phyloP scores from a whole-genome alignment of 2,888 invertebrate genomes.

The Tetramorium bicarinatum region DNA sequence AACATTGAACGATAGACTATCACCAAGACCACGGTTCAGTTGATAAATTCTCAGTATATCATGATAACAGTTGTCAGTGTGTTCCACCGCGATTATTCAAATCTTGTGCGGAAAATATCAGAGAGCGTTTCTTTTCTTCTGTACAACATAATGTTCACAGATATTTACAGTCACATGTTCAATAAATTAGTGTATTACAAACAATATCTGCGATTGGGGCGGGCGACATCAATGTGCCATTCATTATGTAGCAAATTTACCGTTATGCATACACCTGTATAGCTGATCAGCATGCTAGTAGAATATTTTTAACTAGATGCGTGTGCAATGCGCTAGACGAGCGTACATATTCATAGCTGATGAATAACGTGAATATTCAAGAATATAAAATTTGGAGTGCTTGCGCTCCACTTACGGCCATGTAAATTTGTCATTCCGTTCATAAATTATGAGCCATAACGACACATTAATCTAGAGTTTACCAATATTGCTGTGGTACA shows the following conservation, averaged over 20 bases:
- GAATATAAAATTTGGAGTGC: slow-evolving; percentile 55
- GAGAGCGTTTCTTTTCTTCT: background rate
- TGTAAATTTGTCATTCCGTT: slow-evolving; percentile 50
- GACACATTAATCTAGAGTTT: slow-evolving; percentile 33
- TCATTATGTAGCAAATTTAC: slow-evolving; percentile 48
- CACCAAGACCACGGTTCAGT: background rate
- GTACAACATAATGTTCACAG: background rate
- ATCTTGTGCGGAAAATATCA: background rate
- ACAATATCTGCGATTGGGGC: slow-evolving; percentile 4
- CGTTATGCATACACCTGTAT: slow-evolving; percentile 5
- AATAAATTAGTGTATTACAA: slow-evolving; percentile 45
- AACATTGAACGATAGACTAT: background rate
- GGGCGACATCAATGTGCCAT: slow-evolving; percentile 20
- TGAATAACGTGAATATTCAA: slow-evolving; percentile 57
- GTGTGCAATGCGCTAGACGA: slow-evolving; percentile 41
- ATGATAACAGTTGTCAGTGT: background rate
- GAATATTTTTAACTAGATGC: slow-evolving; percentile 47
- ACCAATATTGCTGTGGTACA: slow-evolving; percentile 19
- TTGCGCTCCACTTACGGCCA: slow-evolving; percentile 41
- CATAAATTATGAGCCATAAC: slow-evolving; percentile 33
- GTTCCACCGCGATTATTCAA: background rate
- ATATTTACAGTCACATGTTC: background rate
- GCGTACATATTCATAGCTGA: slow-evolving; percentile 51
- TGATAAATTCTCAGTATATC: background rate
- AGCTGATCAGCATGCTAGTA: slow-evolving; percentile 29